These are phyloP conservation scores for Neogobius melanostomus DNA, from an alignment of 2,113 vertebrate genomes.

Conservation along the genomic window DNA sequence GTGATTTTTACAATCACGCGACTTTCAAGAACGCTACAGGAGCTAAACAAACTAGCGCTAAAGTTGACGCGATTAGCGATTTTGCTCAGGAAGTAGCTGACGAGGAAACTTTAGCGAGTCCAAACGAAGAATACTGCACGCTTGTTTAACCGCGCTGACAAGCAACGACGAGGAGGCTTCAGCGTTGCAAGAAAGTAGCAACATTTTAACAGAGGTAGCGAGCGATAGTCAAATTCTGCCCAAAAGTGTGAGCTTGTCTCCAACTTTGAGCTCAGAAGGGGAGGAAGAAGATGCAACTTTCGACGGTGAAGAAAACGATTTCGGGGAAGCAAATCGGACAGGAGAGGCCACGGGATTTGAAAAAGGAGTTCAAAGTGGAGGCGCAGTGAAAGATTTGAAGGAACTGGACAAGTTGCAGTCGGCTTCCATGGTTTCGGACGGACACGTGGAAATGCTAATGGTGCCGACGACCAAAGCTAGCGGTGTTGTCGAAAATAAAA, in stretches of 20 bases:
- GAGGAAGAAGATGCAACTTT: constrained; percentile 30
- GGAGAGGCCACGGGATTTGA: background rate
- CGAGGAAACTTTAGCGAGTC: constrained; percentile 13
- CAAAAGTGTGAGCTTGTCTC: constrained; percentile 10
- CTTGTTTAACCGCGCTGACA: constrained; percentile 66
- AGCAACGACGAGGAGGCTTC: constrained; percentile 37
- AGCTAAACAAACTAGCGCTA: background rate
- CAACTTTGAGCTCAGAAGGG: constrained; percentile 34
- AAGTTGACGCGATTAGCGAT: background rate
- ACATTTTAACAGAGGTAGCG: background rate
- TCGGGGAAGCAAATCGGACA: constrained; percentile 6
- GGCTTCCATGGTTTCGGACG: constrained; percentile 86
- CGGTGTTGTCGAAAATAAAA: constrained; percentile 67
- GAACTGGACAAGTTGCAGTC: constrained; percentile 90
- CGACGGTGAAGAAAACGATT: constrained; percentile 39
- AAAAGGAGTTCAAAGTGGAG: background rate
- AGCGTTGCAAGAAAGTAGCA: constrained; percentile 10
- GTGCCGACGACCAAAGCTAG: constrained; percentile 82
- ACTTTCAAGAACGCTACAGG: background rate
- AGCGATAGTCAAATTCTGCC: constrained; percentile 2
- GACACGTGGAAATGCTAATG: constrained; percentile 90
- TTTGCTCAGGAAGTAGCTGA: constrained; percentile 31
- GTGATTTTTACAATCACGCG: constrained; percentile 56
- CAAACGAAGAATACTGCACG: constrained; percentile 62
- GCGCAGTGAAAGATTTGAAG: constrained; percentile 77